Percentiles rank a stretch among this genome's conserved stretches.
Evolutionary conservation across 2,113 vertebrate genomes (phyloP).

Genomic region (Orycteropus afer): DNA sequence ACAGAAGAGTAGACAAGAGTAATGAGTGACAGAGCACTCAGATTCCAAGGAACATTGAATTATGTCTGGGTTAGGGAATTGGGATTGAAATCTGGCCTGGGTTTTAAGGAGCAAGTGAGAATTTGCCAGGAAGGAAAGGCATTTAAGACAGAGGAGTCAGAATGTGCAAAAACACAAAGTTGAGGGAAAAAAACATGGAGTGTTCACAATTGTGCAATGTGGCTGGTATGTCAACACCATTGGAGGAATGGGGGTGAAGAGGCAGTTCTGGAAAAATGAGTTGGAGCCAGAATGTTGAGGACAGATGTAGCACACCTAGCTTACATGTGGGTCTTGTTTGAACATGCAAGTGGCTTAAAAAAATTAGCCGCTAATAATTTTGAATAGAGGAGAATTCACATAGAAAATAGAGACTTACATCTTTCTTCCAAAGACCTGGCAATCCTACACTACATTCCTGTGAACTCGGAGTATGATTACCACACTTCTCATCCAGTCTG

Average conservation of each 20-base stretch:
- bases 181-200: neutral
- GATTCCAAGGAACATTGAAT: neutral
- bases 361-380: neutral
- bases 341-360: neutral
- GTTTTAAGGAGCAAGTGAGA: neutral
- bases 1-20: neutral
- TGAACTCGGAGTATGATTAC: too few relatives aligned
- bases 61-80: neutral
- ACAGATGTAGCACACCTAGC: neutral
- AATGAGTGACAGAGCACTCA: neutral
- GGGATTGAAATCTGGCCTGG: neutral
- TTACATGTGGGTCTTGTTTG: neutral
- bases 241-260: fast-evolving
- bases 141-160: neutral
- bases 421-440: neutral
- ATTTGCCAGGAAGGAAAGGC: neutral
- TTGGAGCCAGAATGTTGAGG: neutral
- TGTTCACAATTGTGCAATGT: neutral
- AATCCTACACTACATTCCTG: neutral
- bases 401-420: neutral
- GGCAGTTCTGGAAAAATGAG: neutral
- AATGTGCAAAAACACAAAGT: neutral
- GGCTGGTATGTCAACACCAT: neutral
- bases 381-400: neutral
- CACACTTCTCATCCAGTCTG: neutral